Conservation (phyloP, 2,113 vertebrate genomes). For the Phylloscopus trochilus region DNA sequence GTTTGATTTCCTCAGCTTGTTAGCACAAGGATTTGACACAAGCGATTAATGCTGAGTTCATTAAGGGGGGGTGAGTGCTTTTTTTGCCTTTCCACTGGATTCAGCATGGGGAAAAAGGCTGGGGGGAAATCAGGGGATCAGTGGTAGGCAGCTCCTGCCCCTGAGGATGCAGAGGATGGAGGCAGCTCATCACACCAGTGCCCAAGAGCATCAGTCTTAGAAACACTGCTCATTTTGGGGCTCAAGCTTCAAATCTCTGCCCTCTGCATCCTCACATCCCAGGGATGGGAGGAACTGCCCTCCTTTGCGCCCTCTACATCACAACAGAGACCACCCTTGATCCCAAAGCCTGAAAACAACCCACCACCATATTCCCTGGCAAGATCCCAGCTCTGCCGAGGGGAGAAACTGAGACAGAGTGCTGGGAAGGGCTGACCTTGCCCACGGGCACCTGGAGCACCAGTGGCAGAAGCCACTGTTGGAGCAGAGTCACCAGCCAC, state of each 20-base stretch:
- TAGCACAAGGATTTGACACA: slow-evolving; percentile 40
- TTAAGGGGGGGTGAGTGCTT: not conserved
- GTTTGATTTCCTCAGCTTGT: slow-evolving; percentile 44
- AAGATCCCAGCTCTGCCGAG: not conserved
- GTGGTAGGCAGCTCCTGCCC: not conserved
- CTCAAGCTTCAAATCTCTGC: not conserved
- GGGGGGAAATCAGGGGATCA: not conserved
- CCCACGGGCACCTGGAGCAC: not conserved
- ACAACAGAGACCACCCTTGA: not conserved
- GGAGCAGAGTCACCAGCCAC: not conserved
- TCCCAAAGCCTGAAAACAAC: not conserved
- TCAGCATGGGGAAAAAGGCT: not conserved
- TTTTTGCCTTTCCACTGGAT: not conserved
- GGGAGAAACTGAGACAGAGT: fast-evolving
- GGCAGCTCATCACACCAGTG: not conserved
- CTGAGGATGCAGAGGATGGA: not conserved
- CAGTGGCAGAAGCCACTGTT: not conserved
- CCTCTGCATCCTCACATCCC: not conserved
- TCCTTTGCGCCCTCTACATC: not conserved
- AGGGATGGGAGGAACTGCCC: not conserved
- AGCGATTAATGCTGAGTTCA: slow-evolving; percentile 41
- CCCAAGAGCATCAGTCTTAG: not conserved
- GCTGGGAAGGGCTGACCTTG: not conserved
- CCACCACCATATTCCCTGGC: fast-evolving
- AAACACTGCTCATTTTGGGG: fast-evolving